Percentiles rank a stretch among this genome's conserved stretches.
phyloP scores from a whole-genome alignment of 2,888 invertebrate species.

The Sussaba pulchella region DNA sequence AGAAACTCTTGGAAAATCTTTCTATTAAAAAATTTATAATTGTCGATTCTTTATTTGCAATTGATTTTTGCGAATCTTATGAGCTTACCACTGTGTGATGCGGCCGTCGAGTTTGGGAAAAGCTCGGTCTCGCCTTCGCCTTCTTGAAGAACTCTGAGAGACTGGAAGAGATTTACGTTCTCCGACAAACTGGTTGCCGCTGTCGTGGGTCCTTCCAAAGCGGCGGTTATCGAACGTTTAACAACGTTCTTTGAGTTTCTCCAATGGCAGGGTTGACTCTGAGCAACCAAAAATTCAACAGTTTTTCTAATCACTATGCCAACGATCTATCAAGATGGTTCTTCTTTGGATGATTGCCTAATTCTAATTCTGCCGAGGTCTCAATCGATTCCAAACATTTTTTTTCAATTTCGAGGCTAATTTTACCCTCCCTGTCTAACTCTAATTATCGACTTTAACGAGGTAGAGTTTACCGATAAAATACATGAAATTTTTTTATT shows the following conservation, averaged over 20 bases:
- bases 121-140: slow-evolving; percentile 90
- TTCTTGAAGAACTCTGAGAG: slow-evolving; percentile 94
- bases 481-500: too few relatives aligned
- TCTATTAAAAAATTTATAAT: background rate
- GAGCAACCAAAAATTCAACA: slow-evolving; percentile 64
- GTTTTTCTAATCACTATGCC: background rate
- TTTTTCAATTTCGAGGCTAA: too few relatives aligned
- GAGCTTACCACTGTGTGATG: slow-evolving; percentile 77
- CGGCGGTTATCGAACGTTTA: slow-evolving; percentile 88
- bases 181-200: slow-evolving; percentile 89
- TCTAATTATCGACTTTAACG: too few relatives aligned
- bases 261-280: slow-evolving; percentile 98
- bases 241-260: slow-evolving; percentile 93
- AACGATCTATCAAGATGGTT: too few relatives aligned
- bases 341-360: too few relatives aligned
- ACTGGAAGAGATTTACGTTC: slow-evolving; percentile 95
- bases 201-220: slow-evolving; percentile 83
- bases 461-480: too few relatives aligned
- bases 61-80: background rate
- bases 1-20: too few relatives aligned
- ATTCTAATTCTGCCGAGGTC: too few relatives aligned
- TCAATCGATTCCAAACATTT: too few relatives aligned
- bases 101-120: slow-evolving; percentile 81
- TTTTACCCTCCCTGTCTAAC: too few relatives aligned
- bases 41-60: background rate